Conservation (phyloP, 2,113 vertebrate species). For the Calidris pugnax region DNA sequence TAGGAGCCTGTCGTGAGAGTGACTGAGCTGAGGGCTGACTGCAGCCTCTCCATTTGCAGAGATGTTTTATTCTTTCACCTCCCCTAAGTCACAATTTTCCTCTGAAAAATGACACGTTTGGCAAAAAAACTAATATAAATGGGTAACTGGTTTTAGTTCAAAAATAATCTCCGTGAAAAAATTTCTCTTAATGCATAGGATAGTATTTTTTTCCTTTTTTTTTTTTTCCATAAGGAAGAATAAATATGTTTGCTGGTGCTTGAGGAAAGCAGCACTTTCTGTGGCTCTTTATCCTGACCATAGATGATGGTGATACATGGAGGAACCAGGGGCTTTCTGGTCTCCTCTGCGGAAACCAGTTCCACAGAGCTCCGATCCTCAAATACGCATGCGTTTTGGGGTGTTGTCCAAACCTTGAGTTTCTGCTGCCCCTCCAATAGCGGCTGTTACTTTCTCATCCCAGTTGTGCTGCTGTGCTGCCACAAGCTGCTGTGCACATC, state of each 20-base stretch:
- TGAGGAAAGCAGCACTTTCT: background rate
- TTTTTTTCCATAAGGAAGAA: background rate
- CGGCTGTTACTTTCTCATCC: background rate
- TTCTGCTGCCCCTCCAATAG: background rate
- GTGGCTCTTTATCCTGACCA: background rate
- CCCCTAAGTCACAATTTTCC: background rate
- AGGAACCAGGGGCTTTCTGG: background rate
- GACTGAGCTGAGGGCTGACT: background rate
- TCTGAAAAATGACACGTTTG: background rate
- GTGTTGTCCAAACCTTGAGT: background rate
- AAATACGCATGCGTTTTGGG: background rate
- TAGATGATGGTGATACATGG: background rate
- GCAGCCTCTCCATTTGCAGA: background rate
- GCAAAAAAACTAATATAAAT: background rate
- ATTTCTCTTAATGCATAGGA: background rate
- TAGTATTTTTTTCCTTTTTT: background rate
- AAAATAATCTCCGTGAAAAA: background rate
- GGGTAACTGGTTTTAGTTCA: background rate
- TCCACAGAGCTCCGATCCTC: background rate
- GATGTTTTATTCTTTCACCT: background rate
- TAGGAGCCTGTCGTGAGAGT: fast-evolving
- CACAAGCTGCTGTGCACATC: background rate
- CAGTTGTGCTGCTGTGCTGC: fast-evolving
- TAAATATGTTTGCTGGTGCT: background rate
- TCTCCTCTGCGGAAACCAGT: background rate